Percentiles rank a stretch among this genome's conserved stretches.
phyloP scores from a whole-genome alignment of 2,113 vertebrate species.

The Protobothrops flavoviridis region DNA sequence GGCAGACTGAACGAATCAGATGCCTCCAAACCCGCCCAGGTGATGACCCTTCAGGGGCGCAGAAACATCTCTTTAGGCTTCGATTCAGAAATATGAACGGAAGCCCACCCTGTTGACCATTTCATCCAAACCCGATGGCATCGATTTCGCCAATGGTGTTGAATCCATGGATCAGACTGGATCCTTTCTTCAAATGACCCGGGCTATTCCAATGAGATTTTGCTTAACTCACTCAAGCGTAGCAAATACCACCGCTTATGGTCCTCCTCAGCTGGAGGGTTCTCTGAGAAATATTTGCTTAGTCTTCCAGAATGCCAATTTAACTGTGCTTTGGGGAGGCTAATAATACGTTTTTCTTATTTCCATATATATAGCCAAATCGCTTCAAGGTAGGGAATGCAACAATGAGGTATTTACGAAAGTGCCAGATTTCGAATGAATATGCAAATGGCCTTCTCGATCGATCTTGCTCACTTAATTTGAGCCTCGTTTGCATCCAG shows the following conservation, averaged over 20 bases:
- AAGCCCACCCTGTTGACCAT: not conserved
- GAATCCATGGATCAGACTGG: not conserved
- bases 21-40: not conserved
- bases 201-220: not conserved
- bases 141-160: not conserved
- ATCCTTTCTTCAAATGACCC: not conserved
- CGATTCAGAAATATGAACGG: not conserved
- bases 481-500: not conserved
- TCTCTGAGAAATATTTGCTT: not conserved
- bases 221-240: not conserved
- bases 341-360: not conserved
- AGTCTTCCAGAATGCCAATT: not conserved
- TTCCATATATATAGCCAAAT: constrained; percentile 28
- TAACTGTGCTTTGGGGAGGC: not conserved
- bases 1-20: not conserved
- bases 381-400: not conserved
- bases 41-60: not conserved
- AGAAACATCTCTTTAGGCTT: not conserved
- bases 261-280: not conserved
- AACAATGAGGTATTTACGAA: not conserved
- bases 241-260: not conserved
- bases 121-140: not conserved
- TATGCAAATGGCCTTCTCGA: not conserved
- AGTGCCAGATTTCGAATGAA: not conserved
- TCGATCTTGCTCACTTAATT: not conserved